phyloP scores from a whole-genome alignment of 2,888 invertebrate species.

The Tetragonisca angustula region DNA sequence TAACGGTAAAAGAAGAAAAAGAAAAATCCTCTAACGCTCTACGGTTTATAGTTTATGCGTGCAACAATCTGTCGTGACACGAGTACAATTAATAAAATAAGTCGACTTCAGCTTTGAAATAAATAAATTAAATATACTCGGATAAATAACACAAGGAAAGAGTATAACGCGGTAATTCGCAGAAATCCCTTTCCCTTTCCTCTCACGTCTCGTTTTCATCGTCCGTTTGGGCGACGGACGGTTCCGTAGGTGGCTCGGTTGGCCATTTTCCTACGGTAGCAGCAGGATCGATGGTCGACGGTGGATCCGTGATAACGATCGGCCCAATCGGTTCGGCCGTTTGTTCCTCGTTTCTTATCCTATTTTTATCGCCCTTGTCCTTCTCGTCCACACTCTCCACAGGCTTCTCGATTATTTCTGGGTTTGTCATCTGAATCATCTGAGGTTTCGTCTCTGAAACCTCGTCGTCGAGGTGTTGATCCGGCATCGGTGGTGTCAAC shows the following conservation, averaged over 20 bases:
- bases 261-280: conserved; percentile 83
- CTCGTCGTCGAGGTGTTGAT: conserved; percentile 23
- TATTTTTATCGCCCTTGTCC: conserved; percentile 26
- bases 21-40: neutral
- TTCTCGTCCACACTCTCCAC: conserved; percentile 25
- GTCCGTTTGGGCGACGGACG: conserved; percentile 75
- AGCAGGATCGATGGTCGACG: conserved; percentile 74
- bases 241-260: conserved; percentile 78
- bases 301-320: conserved; percentile 78
- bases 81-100: conserved; percentile 1
- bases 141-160: conserved; percentile 52
- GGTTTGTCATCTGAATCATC: conserved; percentile 1
- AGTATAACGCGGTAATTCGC: neutral
- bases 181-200: neutral
- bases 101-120: neutral
- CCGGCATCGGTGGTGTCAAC: conserved; percentile 77
- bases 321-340: conserved; percentile 77
- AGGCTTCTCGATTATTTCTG: conserved; percentile 5
- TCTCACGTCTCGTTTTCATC: conserved; percentile 80
- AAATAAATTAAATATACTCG: conserved; percentile 55
- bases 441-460: conserved; percentile 23
- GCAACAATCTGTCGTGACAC: neutral
- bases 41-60: no score
- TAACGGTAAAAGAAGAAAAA: neutral
- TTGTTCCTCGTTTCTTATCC: conserved; percentile 58